These are phyloP conservation scores for Lithophane semibrunnea DNA, from an alignment of 2,888 invertebrate genomes.

Conservation along the genomic window DNA sequence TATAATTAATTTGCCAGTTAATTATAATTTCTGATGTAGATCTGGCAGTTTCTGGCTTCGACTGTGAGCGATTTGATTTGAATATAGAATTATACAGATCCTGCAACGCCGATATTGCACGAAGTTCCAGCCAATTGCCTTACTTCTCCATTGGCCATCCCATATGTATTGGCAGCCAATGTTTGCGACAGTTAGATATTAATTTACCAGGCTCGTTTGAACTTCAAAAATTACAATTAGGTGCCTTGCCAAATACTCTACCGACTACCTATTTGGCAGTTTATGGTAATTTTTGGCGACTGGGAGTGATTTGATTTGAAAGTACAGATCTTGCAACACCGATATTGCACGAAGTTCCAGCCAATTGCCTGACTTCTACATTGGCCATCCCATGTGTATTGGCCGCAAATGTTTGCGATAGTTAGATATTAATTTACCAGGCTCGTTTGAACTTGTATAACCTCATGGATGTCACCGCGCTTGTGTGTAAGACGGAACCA, in stretches of 20 bases:
- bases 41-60: too few relatives aligned
- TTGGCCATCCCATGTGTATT: not conserved
- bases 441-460: conserved; percentile 55
- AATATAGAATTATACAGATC: not conserved
- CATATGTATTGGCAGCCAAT: not conserved
- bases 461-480: conserved; percentile 56
- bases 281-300: too few relatives aligned
- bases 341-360: not conserved
- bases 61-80: not conserved
- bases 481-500: conserved; percentile 49
- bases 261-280: not conserved
- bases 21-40: too few relatives aligned
- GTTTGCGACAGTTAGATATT: conserved; percentile 39
- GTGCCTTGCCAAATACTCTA: not conserved
- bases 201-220: conserved; percentile 50
- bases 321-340: not conserved
- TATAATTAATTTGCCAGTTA: not conserved
- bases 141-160: not conserved
- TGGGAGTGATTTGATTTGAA: not conserved
- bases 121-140: not conserved
- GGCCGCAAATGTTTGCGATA: conserved; percentile 24
- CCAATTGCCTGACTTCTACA: not conserved
- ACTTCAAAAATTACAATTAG: conserved; percentile 14
- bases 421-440: conserved; percentile 44
- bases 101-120: not conserved